phyloP scores from a whole-genome alignment of 2,888 invertebrate species.

The Agrilus biguttatus region DNA sequence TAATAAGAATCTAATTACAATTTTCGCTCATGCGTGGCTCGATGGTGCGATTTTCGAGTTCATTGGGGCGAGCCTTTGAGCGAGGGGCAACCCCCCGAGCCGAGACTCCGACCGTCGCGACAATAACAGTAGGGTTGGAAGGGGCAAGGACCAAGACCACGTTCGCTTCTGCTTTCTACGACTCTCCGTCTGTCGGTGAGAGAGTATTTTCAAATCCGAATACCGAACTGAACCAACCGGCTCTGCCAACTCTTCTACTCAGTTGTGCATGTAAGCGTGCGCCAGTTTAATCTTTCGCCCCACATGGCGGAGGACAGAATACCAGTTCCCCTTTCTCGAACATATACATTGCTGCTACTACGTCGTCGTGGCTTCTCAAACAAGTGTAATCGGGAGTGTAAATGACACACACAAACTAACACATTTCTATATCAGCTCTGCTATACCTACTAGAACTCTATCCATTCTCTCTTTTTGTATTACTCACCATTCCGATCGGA shows the following conservation, averaged over 20 bases:
- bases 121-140: conserved; percentile 22
- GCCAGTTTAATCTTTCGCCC: conserved; percentile 10
- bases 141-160: conserved; percentile 18
- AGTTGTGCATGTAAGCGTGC: conserved; percentile 11
- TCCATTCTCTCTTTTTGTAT: too few species aligned
- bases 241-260: conserved; percentile 13
- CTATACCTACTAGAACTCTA: too few species aligned
- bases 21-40: conserved; percentile 35
- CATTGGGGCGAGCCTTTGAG: conserved; percentile 20
- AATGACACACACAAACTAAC: conserved; percentile 3
- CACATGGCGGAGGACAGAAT: conserved; percentile 6
- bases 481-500: too few species aligned
- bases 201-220: background rate
- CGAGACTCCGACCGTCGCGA: conserved; percentile 16
- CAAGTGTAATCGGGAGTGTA: conserved; percentile 8
- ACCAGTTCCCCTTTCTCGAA: conserved; percentile 2
- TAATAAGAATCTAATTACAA: conserved; percentile 37
- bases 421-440: conserved; percentile 2
- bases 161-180: background rate
- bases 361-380: conserved; percentile 6
- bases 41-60: conserved; percentile 23
- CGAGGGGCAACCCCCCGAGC: conserved; percentile 19
- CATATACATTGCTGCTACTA: conserved; percentile 7
- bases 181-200: background rate
- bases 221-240: too few species aligned